phyloP scores from a whole-genome alignment of 2,888 invertebrate species.

The Nomada flava region DNA sequence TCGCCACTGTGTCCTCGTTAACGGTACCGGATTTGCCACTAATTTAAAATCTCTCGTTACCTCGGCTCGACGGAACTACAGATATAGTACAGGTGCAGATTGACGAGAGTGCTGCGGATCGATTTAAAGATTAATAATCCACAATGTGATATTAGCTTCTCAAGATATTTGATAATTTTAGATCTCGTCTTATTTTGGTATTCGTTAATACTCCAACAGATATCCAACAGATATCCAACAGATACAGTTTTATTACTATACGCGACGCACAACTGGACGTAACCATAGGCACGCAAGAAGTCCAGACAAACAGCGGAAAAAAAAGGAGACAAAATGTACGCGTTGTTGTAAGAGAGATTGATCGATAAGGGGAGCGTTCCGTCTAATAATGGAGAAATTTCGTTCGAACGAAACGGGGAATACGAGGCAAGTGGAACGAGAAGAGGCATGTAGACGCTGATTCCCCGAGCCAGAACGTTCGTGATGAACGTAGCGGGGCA shows the following conservation, averaged over 20 bases:
- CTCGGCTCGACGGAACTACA: too few relatives aligned
- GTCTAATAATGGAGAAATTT: conserved; percentile 25
- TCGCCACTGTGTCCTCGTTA: conserved; percentile 58
- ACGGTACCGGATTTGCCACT: conserved; percentile 54
- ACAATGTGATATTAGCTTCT: too few relatives aligned
- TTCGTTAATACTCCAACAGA: too few relatives aligned
- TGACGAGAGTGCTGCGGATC: too few relatives aligned
- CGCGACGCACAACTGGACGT: too few relatives aligned
- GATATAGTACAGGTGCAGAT: too few relatives aligned
- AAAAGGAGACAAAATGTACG: background rate
- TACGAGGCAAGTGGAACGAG: background rate
- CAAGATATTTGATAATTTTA: too few relatives aligned
- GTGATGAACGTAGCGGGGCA: conserved; percentile 62
- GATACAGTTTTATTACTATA: too few relatives aligned
- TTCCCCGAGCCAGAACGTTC: conserved; percentile 48
- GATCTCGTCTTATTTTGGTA: too few relatives aligned
- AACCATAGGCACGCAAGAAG: background rate
- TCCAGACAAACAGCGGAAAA: background rate
- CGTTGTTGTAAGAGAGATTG: background rate
- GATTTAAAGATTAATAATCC: too few relatives aligned
- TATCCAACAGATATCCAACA: too few relatives aligned
- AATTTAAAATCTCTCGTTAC: conserved; percentile 47
- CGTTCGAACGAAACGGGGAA: conserved; percentile 1
- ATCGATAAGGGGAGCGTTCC: conserved; percentile 18
- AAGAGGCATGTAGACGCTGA: conserved; percentile 39